phyloP scores from a whole-genome alignment of 2,113 vertebrate species.

The Lanius ludovicianus region DNA sequence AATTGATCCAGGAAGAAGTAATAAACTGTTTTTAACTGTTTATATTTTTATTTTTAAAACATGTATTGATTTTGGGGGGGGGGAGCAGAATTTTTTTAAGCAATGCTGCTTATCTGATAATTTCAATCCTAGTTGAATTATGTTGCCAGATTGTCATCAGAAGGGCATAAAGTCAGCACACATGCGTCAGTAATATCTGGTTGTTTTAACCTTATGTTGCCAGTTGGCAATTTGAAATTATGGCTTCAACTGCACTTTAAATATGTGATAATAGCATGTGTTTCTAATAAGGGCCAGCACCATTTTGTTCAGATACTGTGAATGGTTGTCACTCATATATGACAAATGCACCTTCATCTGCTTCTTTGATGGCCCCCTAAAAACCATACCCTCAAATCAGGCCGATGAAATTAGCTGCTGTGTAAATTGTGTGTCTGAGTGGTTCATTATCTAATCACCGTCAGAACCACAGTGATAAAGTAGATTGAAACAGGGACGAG shows the following conservation, averaged over 20 bases:
- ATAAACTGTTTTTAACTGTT: neutral
- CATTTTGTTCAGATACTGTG: conserved; percentile 81
- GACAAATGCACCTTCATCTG: conserved; percentile 87
- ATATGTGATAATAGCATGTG: conserved; percentile 88
- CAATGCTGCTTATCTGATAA: conserved; percentile 68
- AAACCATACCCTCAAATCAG: conserved; percentile 90
- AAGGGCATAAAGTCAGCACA: conserved; percentile 85
- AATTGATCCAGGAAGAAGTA: conserved; percentile 26
- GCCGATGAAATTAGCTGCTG: conserved; percentile 88
- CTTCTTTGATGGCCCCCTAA: conserved; percentile 83
- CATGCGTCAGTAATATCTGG: conserved; percentile 84
- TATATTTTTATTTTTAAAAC: conserved; percentile 37
- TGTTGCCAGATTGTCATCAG: conserved; percentile 82
- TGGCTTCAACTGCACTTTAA: conserved; percentile 86
- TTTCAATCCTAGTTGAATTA: conserved; percentile 79
- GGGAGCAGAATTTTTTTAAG: neutral
- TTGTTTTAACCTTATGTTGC: conserved; percentile 85
- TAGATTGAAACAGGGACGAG: conserved; percentile 88
- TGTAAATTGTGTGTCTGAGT: conserved; percentile 94
- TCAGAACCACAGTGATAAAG: conserved; percentile 88
- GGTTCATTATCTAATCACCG: conserved; percentile 98
- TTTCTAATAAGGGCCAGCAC: conserved; percentile 84
- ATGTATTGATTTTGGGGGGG: neutral
- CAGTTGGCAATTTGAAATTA: conserved; percentile 87
- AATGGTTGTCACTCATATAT: conserved; percentile 87